Conservation (phyloP, 2,888 invertebrate genomes). For the Caenorhabditis imperialis region DNA sequence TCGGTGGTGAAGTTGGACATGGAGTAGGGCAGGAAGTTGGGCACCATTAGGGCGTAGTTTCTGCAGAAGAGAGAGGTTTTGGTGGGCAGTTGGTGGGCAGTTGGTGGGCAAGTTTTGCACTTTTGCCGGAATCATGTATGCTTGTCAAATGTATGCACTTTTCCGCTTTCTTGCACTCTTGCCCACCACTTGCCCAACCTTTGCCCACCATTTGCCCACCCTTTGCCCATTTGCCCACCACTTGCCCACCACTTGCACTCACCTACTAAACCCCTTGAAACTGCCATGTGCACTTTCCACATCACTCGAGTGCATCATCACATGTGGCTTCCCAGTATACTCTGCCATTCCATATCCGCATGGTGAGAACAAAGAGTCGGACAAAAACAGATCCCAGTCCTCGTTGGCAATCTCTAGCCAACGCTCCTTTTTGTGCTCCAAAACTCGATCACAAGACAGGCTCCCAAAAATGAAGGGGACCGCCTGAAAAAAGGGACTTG, state of each 20-base stretch:
- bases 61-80: slow-evolving; percentile 17
- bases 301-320: slow-evolving; percentile 55
- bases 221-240: too few species aligned
- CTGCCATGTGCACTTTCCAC: slow-evolving; percentile 54
- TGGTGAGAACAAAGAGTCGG: slow-evolving; percentile 46
- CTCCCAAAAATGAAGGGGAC: slow-evolving; percentile 49
- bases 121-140: too few species aligned
- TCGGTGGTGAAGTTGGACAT: slow-evolving; percentile 44
- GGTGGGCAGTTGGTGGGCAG: too few species aligned
- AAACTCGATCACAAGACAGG: slow-evolving; percentile 27
- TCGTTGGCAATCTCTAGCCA: slow-evolving; percentile 44
- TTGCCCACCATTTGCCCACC: too few species aligned
- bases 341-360: slow-evolving; percentile 53
- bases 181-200: too few species aligned
- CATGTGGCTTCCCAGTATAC: slow-evolving; percentile 38
- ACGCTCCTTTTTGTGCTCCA: slow-evolving; percentile 13
- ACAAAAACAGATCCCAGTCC: slow-evolving; percentile 43
- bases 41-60: slow-evolving; percentile 51
- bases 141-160: too few species aligned
- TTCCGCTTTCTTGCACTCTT: too few species aligned
- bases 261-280: slow-evolving; percentile 48
- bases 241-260: not conserved
- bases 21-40: slow-evolving; percentile 46
- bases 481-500: slow-evolving; percentile 19
- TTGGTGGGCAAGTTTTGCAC: too few species aligned